Percentiles rank a stretch among this genome's conserved stretches.
phyloP scores from a whole-genome alignment of 2,113 vertebrate species.

The Mormoops blainvillei region DNA sequence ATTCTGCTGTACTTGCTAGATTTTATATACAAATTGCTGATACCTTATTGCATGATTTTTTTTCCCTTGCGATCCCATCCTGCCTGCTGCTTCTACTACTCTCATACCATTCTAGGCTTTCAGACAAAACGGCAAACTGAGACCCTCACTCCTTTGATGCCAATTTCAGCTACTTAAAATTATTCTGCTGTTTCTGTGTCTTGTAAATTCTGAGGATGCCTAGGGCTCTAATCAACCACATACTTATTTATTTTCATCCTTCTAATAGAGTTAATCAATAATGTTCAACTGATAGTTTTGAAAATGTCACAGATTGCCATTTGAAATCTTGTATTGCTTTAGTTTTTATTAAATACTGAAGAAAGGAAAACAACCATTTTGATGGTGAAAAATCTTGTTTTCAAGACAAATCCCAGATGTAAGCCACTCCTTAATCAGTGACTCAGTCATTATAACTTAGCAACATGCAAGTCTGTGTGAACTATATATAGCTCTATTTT shows the following conservation, averaged over 20 bases:
- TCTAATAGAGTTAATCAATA: neutral
- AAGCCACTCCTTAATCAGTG: slow-evolving; percentile 62
- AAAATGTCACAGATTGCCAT: neutral
- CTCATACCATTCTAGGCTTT: neutral
- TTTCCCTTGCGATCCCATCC: neutral
- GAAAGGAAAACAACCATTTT: slow-evolving; percentile 40
- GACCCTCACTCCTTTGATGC: neutral
- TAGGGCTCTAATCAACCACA: neutral
- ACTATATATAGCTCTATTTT: slow-evolving; percentile 62
- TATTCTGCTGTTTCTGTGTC: neutral
- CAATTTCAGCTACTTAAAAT: neutral
- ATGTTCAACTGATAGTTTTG: neutral
- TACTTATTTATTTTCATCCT: neutral
- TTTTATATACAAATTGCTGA: neutral
- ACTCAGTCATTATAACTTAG: slow-evolving; percentile 67
- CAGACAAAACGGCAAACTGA: neutral
- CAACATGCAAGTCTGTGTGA: slow-evolving; percentile 39
- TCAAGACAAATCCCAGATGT: slow-evolving; percentile 54
- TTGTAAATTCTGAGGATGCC: neutral
- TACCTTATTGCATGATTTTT: neutral
- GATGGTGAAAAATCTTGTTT: slow-evolving; percentile 48
- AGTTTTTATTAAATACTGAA: slow-evolving; percentile 6
- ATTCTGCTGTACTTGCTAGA: neutral
- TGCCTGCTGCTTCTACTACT: neutral
- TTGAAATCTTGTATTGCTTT: slow-evolving; percentile 2